Percentiles rank a stretch among this genome's conserved stretches.
Evolutionary conservation across 2,797 vertebrate species (phyloP).

Genomic region (Pyrocephalus nanus): DNA sequence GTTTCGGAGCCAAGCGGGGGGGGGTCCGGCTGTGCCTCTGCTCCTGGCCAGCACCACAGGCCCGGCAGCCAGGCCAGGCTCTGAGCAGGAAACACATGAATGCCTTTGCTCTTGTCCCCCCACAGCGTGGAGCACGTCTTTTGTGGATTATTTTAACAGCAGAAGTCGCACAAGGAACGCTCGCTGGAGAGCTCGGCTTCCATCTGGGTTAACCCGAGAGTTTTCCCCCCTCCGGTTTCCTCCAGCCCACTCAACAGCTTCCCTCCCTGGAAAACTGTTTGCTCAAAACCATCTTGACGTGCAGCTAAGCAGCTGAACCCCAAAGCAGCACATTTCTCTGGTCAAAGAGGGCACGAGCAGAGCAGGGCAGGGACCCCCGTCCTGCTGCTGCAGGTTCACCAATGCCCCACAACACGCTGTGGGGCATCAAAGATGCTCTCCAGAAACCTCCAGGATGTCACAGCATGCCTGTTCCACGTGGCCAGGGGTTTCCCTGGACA

Average conservation of each 20-base stretch:
- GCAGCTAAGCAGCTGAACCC: background rate
- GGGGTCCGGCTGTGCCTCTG: background rate
- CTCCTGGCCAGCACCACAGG: background rate
- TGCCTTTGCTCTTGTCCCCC: background rate
- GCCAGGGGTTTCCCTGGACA: background rate
- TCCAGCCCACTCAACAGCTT: slow-evolving; percentile 36
- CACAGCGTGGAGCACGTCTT: background rate
- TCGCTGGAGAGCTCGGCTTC: background rate
- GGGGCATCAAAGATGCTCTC: background rate
- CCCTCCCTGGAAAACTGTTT: background rate
- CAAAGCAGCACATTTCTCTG: background rate
- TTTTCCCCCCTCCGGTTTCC: background rate
- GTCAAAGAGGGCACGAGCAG: background rate
- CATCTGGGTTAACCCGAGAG: slow-evolving; percentile 14
- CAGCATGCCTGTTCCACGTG: accelerated
- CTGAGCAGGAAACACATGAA: background rate
- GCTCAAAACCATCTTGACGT: background rate
- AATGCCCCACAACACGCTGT: accelerated
- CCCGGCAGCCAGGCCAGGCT: background rate
- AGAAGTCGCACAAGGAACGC: background rate
- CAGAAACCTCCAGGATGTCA: background rate
- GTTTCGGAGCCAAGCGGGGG: background rate
- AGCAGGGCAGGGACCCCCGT: background rate
- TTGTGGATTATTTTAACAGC: slow-evolving; percentile 48
- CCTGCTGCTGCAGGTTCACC: background rate